Conservation (phyloP, 2,888 invertebrate species). For the Holacanthella duospinosa region DNA sequence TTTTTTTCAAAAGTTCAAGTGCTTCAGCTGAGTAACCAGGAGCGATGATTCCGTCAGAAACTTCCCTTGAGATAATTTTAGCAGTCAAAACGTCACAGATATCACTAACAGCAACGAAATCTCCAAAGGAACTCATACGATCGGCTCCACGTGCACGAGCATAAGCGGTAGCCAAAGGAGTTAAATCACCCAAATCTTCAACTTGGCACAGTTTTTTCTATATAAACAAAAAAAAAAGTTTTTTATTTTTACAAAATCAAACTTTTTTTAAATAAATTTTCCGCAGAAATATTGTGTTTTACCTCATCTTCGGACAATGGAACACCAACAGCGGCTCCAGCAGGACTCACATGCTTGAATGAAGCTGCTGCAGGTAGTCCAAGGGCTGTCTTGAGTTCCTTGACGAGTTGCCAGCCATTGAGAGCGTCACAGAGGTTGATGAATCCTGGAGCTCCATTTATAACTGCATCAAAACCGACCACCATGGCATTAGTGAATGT, state of each 20-base stretch:
- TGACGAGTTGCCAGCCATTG: conserved; percentile 93
- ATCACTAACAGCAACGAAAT: conserved; percentile 90
- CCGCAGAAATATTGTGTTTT: conserved; percentile 19
- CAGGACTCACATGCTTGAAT: conserved; percentile 97
- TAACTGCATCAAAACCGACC: too few species aligned
- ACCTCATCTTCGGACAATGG: conserved; percentile 62
- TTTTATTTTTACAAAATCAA: background rate
- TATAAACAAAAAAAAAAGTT: conserved; percentile 17
- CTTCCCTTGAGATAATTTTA: conserved; percentile 72
- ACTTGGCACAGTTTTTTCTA: conserved; percentile 89
- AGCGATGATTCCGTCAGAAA: conserved; percentile 96
- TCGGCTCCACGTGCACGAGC: conserved; percentile 94
- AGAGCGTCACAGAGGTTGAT: conserved; percentile 95
- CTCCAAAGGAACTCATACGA: conserved; percentile 98
- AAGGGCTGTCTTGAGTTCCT: conserved; percentile 68
- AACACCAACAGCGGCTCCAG: conserved; percentile 85
- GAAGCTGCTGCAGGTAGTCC: conserved; percentile 84
- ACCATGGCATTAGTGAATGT: too few species aligned
- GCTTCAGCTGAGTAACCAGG: conserved; percentile 80
- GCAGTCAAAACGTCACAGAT: conserved; percentile 82
- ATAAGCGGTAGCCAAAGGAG: conserved; percentile 80
- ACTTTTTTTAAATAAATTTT: background rate
- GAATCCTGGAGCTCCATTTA: conserved; percentile 93
- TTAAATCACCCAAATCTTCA: conserved; percentile 63
- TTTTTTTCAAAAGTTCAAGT: conserved; percentile 74